Evolutionary conservation across 2,888 invertebrate genomes (phyloP).

Genomic region (Chloromyia formosa): DNA sequence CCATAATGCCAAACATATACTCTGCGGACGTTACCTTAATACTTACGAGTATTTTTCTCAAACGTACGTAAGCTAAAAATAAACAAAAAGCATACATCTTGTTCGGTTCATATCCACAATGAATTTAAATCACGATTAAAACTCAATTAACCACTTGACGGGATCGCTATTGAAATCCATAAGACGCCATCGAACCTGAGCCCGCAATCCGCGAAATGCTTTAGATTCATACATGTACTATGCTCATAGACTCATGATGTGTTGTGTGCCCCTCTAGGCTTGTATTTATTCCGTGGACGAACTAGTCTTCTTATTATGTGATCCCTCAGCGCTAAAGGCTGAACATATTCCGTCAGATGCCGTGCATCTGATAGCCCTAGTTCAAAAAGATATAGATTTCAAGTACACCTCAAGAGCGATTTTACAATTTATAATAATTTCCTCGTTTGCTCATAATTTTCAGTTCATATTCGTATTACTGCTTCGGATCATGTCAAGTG

Average conservation of each 20-base stretch:
- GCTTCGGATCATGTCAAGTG: slow-evolving; percentile 40
- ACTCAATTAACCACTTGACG: slow-evolving; percentile 52
- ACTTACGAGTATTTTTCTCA: background rate
- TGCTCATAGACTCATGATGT: background rate
- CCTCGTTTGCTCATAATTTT: slow-evolving; percentile 44
- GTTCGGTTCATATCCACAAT: slow-evolving; percentile 29
- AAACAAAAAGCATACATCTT: slow-evolving; percentile 28
- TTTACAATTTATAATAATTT: slow-evolving; percentile 39
- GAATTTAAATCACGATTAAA: slow-evolving; percentile 51
- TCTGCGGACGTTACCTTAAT: too few relatives aligned
- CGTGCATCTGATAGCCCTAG: slow-evolving; percentile 40
- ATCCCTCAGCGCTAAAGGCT: background rate
- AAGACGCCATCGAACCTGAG: slow-evolving; percentile 48
- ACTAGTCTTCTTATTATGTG: background rate
- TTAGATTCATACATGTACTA: background rate
- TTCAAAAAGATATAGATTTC: slow-evolving; percentile 38
- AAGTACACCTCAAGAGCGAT: slow-evolving; percentile 43
- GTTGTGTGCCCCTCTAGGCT: background rate
- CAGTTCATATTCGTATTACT: slow-evolving; percentile 33
- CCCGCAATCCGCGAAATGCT: background rate
- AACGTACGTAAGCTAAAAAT: background rate
- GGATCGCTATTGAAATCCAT: slow-evolving; percentile 47
- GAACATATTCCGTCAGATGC: slow-evolving; percentile 22
- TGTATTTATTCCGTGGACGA: background rate
- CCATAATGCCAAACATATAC: background rate